Evolutionary conservation across 2,888 invertebrate species (phyloP).

Genomic region (Gandaritis pyraliata): DNA sequence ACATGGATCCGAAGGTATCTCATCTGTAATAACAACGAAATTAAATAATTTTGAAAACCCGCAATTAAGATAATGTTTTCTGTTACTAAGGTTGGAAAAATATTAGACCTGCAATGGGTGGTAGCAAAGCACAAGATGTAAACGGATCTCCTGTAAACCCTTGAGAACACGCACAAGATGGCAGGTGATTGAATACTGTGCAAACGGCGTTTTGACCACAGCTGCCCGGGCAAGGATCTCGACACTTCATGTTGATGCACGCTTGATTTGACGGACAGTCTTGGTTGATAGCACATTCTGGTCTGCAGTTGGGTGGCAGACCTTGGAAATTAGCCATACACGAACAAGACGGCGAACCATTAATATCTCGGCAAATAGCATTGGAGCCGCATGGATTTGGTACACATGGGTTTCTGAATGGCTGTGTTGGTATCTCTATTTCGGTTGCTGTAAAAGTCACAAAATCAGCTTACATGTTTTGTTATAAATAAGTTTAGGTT

Average conservation of each 20-base stretch:
- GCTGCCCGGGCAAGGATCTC: slow-evolving; percentile 89
- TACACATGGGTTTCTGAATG: slow-evolving; percentile 85
- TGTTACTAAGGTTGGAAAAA: slow-evolving; percentile 5
- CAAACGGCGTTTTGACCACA: slow-evolving; percentile 87
- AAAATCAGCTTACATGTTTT: neutral
- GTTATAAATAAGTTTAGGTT: slow-evolving; percentile 2
- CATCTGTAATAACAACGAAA: slow-evolving; percentile 62
- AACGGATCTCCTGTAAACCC: slow-evolving; percentile 93
- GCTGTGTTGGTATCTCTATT: slow-evolving; percentile 56
- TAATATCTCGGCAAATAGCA: slow-evolving; percentile 85
- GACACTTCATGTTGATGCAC: slow-evolving; percentile 89
- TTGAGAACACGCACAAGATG: slow-evolving; percentile 87
- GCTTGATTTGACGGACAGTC: slow-evolving; percentile 89
- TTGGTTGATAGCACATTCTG: slow-evolving; percentile 89
- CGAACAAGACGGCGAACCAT: slow-evolving; percentile 86
- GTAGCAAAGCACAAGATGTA: slow-evolving; percentile 82
- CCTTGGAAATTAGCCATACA: slow-evolving; percentile 87
- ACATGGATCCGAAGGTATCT: slow-evolving; percentile 85
- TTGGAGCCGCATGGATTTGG: slow-evolving; percentile 89
- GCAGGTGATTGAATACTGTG: slow-evolving; percentile 87
- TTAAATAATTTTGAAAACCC: neutral
- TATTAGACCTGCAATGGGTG: slow-evolving; percentile 71
- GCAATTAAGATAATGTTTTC: neutral
- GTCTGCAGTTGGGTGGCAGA: slow-evolving; percentile 89
- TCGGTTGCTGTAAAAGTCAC: slow-evolving; percentile 54